These are phyloP conservation scores for Lasioglossum marginatum DNA, from an alignment of 2,888 invertebrate species.

Conservation along the genomic window DNA sequence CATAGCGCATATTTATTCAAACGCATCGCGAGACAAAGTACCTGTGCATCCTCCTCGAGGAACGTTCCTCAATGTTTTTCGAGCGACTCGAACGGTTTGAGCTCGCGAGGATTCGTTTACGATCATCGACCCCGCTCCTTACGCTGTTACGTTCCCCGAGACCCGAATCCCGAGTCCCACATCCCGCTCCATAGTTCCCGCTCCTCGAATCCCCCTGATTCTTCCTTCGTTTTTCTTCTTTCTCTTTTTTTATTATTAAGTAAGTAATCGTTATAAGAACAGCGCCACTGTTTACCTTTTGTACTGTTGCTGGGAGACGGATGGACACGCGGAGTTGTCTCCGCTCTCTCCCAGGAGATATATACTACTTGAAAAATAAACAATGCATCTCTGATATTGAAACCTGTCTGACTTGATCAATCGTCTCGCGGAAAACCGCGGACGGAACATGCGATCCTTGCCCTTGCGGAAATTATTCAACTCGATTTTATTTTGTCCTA, in stretches of 20 bases:
- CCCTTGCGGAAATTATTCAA: neutral
- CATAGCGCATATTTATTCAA: constrained; percentile 74
- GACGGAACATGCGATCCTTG: no score
- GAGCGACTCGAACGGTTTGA: constrained; percentile 5
- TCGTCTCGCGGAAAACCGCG: no score
- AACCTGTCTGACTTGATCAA: neutral
- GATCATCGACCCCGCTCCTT: constrained; percentile 1
- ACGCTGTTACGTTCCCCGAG: neutral
- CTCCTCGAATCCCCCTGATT: neutral
- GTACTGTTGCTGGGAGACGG: constrained; percentile 19
- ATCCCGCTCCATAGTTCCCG: no score
- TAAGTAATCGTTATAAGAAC: constrained; percentile 1
- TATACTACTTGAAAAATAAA: constrained; percentile 18
- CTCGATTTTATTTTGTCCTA: neutral
- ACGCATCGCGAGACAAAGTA: constrained; percentile 63
- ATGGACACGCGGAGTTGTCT: neutral
- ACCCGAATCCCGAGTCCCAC: neutral
- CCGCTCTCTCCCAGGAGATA: neutral
- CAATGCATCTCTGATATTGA: neutral
- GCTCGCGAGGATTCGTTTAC: constrained; percentile 37
- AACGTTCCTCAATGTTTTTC: constrained; percentile 40
- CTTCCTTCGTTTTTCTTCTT: neutral
- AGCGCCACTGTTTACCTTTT: constrained; percentile 19
- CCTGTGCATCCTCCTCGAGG: constrained; percentile 54
- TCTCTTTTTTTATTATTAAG: constrained; percentile 4